Evolutionary conservation across 2,797 vertebrate genomes (phyloP).

Genomic region (Cottoperca gobio): DNA sequence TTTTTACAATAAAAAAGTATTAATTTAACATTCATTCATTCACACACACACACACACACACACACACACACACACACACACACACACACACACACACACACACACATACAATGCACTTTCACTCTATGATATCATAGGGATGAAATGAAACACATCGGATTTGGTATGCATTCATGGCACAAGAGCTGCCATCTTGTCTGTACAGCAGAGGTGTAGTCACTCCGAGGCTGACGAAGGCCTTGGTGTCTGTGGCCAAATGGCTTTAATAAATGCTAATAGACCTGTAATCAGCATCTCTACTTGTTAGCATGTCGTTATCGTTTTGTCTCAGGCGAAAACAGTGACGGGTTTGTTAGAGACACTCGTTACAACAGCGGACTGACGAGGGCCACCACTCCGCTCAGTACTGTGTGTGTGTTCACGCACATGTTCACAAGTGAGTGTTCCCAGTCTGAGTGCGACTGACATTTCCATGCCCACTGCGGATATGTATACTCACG

Average conservation of each 20-base stretch:
- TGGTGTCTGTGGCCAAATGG: constrained; percentile 17
- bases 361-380: constrained; percentile 51
- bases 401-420: constrained; percentile 10
- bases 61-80: too few species aligned
- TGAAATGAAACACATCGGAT: too few species aligned
- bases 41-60: too few species aligned
- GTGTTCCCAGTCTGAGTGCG: constrained; percentile 20
- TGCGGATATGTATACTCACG: constrained; percentile 33
- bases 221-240: not conserved
- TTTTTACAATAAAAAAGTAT: too few species aligned
- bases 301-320: constrained; percentile 55
- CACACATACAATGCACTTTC: too few species aligned
- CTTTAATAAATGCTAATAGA: constrained; percentile 52
- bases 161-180: too few species aligned
- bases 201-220: constrained; percentile 18
- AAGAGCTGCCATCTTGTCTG: not conserved
- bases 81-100: too few species aligned
- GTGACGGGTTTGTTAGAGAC: constrained; percentile 52
- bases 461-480: constrained; percentile 58
- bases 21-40: too few species aligned
- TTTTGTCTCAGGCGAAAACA: constrained; percentile 38
- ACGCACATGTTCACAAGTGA: constrained; percentile 14
- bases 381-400: constrained; percentile 12
- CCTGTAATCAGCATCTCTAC: constrained; percentile 32
- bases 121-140: not conserved